These are phyloP conservation scores for Diachasmimorpha longicaudata DNA, from an alignment of 1,140 invertebrate genomes.

Conservation along the genomic window DNA sequence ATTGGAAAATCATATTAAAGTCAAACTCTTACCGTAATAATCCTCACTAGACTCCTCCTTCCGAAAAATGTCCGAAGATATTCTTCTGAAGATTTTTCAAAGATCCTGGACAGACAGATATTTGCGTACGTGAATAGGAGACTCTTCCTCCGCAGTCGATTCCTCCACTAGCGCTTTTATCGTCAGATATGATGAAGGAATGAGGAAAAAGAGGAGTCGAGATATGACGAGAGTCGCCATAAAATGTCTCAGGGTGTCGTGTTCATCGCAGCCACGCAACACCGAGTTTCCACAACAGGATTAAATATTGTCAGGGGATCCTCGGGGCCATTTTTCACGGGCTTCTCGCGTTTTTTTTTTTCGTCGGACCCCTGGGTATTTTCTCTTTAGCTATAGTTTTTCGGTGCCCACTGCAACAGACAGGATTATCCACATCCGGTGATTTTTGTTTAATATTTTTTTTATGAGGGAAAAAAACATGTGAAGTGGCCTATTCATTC, in stretches of 20 bases:
- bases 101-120: too few species aligned
- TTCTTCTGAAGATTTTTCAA: too few species aligned
- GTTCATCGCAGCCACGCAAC: conserved; percentile 51
- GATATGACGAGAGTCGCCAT: conserved; percentile 33
- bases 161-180: conserved; percentile 33
- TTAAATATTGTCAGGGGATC: conserved; percentile 35
- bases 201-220: conserved; percentile 9
- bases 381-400: neutral
- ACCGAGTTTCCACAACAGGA: conserved; percentile 53
- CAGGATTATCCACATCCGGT: conserved; percentile 59
- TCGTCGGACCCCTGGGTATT: conserved; percentile 23
- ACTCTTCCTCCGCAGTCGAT: too few species aligned
- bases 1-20: too few species aligned
- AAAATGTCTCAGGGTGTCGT: conserved; percentile 48
- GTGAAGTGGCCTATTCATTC: neutral
- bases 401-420: neutral
- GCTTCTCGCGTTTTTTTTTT: conserved; percentile 11
- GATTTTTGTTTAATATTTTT: conserved; percentile 50
- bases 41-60: too few species aligned
- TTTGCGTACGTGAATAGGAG: too few species aligned
- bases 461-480: conserved; percentile 27
- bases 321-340: conserved; percentile 43
- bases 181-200: conserved; percentile 16
- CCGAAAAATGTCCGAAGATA: too few species aligned
- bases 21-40: too few species aligned